Evolutionary conservation across 1,140 invertebrate species (phyloP).

Genomic region (Zaprionus davidi): DNA sequence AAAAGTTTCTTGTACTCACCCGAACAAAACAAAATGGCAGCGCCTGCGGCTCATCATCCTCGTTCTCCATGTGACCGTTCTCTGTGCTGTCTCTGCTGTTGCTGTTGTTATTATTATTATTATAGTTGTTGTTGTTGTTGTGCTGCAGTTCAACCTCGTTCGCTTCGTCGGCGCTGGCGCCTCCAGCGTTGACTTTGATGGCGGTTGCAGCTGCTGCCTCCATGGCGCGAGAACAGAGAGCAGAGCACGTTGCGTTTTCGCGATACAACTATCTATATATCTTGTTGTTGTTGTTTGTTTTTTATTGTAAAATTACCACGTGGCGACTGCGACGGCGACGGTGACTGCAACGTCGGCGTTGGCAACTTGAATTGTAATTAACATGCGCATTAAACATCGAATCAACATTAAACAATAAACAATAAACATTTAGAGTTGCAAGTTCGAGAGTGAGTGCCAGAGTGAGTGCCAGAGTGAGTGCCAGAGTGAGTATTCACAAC

Average conservation of each 20-base stretch:
- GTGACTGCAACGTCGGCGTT: neutral
- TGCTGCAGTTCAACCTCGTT: neutral
- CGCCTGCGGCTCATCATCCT: constrained; percentile 46
- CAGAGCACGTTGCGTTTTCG: constrained; percentile 29
- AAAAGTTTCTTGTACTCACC: constrained; percentile 27
- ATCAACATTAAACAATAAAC: constrained; percentile 10
- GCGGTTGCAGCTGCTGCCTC: constrained; percentile 18
- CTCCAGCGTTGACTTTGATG: constrained; percentile 9
- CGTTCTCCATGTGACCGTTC: constrained; percentile 36
- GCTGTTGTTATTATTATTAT: neutral
- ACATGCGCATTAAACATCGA: constrained; percentile 36
- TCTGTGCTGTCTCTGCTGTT: constrained; percentile 10
- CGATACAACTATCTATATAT: constrained; percentile 31
- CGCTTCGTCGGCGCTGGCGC: constrained; percentile 29
- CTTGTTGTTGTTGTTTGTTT: neutral
- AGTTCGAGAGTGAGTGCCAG: neutral
- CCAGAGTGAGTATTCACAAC: neutral
- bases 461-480: neutral
- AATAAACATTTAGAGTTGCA: constrained; percentile 10
- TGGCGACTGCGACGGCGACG: constrained; percentile 22
- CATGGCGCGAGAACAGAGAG: constrained; percentile 9
- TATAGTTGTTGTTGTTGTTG: neutral
- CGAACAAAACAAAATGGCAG: constrained; percentile 51
- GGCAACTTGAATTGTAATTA: constrained; percentile 32
- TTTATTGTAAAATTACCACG: constrained; percentile 30